Conservation (phyloP, 2,113 vertebrate species). For the Coptodon bakossiorum region DNA sequence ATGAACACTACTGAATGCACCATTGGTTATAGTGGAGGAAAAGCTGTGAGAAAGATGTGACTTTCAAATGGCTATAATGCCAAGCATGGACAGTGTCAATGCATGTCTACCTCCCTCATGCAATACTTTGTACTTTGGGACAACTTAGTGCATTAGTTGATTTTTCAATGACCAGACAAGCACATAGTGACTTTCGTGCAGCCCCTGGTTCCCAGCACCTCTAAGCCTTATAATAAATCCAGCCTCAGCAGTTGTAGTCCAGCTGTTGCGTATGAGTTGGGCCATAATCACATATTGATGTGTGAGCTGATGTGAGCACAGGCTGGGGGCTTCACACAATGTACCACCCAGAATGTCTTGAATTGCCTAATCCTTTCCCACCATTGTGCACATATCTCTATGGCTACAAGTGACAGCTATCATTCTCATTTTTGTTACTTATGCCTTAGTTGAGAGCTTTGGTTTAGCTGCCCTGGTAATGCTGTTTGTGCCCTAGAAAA, state of each 20-base stretch:
- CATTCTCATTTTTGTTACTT: not conserved
- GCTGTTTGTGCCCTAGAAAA: not conserved
- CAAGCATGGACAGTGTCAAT: not conserved
- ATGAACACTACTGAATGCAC: not conserved
- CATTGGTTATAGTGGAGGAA: not conserved
- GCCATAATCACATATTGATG: slow-evolving; percentile 22
- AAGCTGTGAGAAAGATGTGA: not conserved
- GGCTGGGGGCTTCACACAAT: slow-evolving; percentile 18
- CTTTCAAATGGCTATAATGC: not conserved
- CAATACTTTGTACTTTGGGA: not conserved
- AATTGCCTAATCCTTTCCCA: slow-evolving; percentile 42
- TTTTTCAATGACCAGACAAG: not conserved
- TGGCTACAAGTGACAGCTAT: not conserved
- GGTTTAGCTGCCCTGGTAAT: slow-evolving; percentile 1
- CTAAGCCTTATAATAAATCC: slow-evolving; percentile 18
- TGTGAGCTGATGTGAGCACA: slow-evolving; percentile 42
- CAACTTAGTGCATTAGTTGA: not conserved
- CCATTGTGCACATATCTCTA: slow-evolving; percentile 5
- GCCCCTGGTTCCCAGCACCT: not conserved
- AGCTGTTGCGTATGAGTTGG: slow-evolving; percentile 3
- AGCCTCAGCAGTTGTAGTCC: not conserved
- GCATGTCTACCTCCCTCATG: not conserved
- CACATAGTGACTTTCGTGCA: not conserved
- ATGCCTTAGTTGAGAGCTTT: not conserved
- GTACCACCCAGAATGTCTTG: slow-evolving; percentile 1